Conservation (phyloP, 2,888 invertebrate genomes). For the Ellobium chinense region DNA sequence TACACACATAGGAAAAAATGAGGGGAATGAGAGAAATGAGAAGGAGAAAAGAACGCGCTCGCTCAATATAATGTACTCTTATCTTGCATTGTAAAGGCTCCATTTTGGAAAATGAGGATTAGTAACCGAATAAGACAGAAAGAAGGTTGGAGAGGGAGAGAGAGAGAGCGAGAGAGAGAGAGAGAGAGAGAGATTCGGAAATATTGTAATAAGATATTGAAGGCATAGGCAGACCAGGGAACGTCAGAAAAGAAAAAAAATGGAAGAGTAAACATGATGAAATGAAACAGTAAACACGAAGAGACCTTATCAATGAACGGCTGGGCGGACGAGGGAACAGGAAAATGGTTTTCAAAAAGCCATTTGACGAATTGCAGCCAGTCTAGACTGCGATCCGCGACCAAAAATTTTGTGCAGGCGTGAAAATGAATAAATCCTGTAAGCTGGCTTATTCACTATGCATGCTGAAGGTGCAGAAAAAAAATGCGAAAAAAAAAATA, state of each 20-base stretch:
- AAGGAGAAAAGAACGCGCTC: neutral
- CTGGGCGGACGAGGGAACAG: neutral
- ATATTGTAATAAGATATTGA: neutral
- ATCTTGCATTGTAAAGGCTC: too few species aligned
- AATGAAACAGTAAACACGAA: neutral
- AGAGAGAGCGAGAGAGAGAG: neutral
- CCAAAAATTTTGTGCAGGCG: too few species aligned
- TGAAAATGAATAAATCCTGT: too few species aligned
- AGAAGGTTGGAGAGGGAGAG: neutral
- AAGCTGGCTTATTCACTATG: too few species aligned
- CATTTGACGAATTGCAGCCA: neutral
- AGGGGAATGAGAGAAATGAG: neutral
- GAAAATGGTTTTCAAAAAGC: neutral
- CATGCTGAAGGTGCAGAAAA: too few species aligned
- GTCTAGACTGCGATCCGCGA: too few species aligned
- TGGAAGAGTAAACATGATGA: neutral
- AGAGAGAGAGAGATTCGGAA: neutral
- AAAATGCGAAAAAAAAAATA: too few species aligned
- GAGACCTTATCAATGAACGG: neutral
- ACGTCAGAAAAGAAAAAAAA: neutral
- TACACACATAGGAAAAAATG: neutral
- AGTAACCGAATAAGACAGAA: too few species aligned
- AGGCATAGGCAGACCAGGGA: neutral
- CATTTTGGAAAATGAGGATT: neutral
- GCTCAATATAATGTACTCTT: too few species aligned